Evolutionary conservation across 2,113 vertebrate genomes (phyloP).

Genomic region (Mus musculus): GRCm39 chr9:37452001-37452500

Average conservation of each 20-base stretch:
- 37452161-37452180: neutral
- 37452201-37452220: neutral
- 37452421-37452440: neutral
- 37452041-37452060: no score
- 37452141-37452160: conserved; percentile 20
- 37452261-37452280: neutral
- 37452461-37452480: neutral
- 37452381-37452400: conserved; percentile 20
- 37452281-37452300: neutral
- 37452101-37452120: neutral
- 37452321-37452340: neutral
- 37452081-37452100: neutral
- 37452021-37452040: neutral
- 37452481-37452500: conserved; percentile 49
- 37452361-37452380: neutral
- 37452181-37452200: neutral
- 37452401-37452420: neutral
- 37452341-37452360: conserved; percentile 23
- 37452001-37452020: neutral
- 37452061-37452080: conserved; percentile 5
- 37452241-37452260: neutral
- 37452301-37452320: neutral
- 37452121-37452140: neutral
- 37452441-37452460: conserved; percentile 29
- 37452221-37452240: neutral